phyloP scores from a whole-genome alignment of 2,113 vertebrate genomes.

The Aptenodytes patagonicus region DNA sequence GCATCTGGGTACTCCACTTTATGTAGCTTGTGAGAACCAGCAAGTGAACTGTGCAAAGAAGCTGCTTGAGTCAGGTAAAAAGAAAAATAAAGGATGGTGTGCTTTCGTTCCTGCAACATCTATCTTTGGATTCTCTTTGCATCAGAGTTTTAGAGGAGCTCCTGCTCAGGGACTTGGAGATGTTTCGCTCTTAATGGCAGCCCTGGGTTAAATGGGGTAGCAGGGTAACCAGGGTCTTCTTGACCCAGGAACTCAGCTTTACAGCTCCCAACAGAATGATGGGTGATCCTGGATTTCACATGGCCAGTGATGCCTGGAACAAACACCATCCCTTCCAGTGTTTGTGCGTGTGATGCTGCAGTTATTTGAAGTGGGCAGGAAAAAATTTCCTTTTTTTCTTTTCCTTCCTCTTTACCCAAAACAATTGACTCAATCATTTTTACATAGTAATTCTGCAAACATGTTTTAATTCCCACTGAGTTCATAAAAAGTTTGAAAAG shows the following conservation, averaged over 20 bases:
- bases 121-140: background rate
- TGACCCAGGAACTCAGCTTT: background rate
- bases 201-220: background rate
- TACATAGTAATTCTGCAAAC: background rate
- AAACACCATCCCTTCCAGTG: background rate
- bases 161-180: background rate
- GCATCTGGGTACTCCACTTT: constrained; percentile 81
- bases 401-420: background rate
- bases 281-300: background rate
- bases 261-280: background rate
- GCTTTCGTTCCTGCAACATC: background rate
- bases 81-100: background rate
- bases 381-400: background rate
- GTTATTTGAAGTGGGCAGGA: background rate
- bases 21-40: constrained; percentile 81
- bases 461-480: background rate
- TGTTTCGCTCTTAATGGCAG: background rate
- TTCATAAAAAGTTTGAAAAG: background rate
- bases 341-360: background rate
- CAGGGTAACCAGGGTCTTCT: background rate
- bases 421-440: background rate
- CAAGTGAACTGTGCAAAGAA: constrained; percentile 76
- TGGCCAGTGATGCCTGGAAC: background rate
- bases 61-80: constrained; percentile 86
- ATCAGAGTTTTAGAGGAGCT: background rate